Conservation (phyloP, 30 jellyfish, hydroid and myxozoan species). For the Aurelia coerulea region DNA sequence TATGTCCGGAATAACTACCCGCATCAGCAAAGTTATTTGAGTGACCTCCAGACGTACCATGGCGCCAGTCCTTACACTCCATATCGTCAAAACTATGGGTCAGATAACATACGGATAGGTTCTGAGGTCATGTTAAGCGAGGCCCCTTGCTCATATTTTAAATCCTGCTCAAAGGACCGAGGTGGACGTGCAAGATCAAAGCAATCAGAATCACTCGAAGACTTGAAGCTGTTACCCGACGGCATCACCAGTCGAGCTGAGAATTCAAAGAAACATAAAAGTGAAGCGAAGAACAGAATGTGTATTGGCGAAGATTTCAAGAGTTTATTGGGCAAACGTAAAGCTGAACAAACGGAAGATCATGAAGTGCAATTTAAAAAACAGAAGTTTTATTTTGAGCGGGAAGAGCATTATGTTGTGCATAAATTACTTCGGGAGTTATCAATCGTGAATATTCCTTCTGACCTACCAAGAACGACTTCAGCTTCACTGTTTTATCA, state of each 20-base stretch:
- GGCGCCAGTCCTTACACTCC: slow-evolving; percentile 69
- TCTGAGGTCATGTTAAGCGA: slow-evolving; percentile 72
- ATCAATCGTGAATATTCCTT: slow-evolving; percentile 43
- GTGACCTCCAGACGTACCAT: slow-evolving; percentile 78
- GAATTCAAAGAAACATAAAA: neutral
- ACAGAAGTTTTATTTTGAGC: slow-evolving; percentile 67
- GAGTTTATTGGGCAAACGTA: slow-evolving; percentile 37
- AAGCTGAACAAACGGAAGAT: slow-evolving; percentile 44
- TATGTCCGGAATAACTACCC: slow-evolving; percentile 62
- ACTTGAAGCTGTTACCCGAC: slow-evolving; percentile 19
- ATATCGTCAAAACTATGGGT: slow-evolving; percentile 56
- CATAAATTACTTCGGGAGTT: slow-evolving; percentile 62
- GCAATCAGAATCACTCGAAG: slow-evolving; percentile 41
- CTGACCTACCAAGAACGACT: slow-evolving; percentile 61
- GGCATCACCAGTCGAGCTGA: neutral
- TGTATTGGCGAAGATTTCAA: slow-evolving; percentile 32
- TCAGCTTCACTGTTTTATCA: slow-evolving; percentile 74
- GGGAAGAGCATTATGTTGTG: slow-evolving; percentile 68
- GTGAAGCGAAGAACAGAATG: slow-evolving; percentile 38
- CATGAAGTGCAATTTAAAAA: slow-evolving; percentile 43
- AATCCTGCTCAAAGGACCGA: slow-evolving; percentile 54
- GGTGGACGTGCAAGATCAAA: slow-evolving; percentile 8
- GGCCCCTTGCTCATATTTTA: slow-evolving; percentile 35
- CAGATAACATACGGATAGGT: slow-evolving; percentile 69
- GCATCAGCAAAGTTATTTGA: slow-evolving; percentile 63